Evolutionary conservation across 2,888 invertebrate species (phyloP), one percentile per base, ranked within the genome.

Genomic region (Pocota personata): DNA sequence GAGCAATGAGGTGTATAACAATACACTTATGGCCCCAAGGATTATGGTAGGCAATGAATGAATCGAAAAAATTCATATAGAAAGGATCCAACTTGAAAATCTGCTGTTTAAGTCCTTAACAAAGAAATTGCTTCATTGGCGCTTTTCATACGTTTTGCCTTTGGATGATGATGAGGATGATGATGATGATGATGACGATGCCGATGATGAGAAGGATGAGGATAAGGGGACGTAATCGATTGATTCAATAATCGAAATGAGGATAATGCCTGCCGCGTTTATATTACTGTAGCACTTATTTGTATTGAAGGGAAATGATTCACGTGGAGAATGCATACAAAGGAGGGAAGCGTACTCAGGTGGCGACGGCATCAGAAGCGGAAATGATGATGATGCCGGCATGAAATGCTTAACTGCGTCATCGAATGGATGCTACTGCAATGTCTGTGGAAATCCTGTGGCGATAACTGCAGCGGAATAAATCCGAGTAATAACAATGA

Each of bases 61-160:
- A 82, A 82, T 77, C 67, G 80, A 72, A 86, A 80, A 86, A 86
- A 86, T 86, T 86, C 86, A 86, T 86, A 82, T 82, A 82, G 71
- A 86, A 86, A 86, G 86, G 82, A 82, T 86, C 86, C 86, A 86
- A 86, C 86, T 86, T 86, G 82, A 86, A 86, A 86, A 86, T 86
- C 76, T 86, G 72, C 86, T 76, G 82, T 82, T 86, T 86, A 86
- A 86, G 86, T 86, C 86, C 86, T 82, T 82, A 76, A 86, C 86
- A 86, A 86, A 86, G 86, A 84, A 87, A 87, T 87, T 87, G 87
- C 87, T 87, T 87, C 84, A 87, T 87, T 84, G 87, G 79, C 87
- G 84, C 84, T 87, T 87, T 84, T 87, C 76, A 84, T 86, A 86
- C 66, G 86, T 77, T 82, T 82, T 72, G 71, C 82, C 76, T 50